These are phyloP conservation scores for Cotesia congregata DNA, from an alignment of 2,888 invertebrate genomes.

Conservation along the genomic window DNA sequence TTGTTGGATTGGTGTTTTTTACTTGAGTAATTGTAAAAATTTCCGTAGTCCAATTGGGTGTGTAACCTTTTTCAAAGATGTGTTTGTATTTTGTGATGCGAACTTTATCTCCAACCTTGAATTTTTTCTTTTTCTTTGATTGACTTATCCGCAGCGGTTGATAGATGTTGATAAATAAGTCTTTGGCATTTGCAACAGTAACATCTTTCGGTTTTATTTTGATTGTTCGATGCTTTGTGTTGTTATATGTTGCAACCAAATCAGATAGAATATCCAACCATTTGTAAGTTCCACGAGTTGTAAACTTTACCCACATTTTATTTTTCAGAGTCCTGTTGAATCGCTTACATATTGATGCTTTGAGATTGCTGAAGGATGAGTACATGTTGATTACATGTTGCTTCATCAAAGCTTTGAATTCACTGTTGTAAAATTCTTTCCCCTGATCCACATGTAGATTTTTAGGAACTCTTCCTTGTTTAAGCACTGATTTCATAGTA, in stretches of 20 bases:
- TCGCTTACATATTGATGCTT: conserved; percentile 44
- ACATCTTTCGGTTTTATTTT: background rate
- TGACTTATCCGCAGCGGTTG: background rate
- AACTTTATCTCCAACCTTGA: background rate
- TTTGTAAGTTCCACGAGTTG: background rate
- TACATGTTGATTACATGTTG: conserved; percentile 42
- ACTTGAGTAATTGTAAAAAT: conserved; percentile 57
- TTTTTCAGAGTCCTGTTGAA: background rate
- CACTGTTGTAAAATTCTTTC: conserved; percentile 52
- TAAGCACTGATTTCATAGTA: no score
- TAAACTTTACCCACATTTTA: background rate
- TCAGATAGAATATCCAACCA: background rate
- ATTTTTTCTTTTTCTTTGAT: background rate
- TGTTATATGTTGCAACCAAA: background rate
- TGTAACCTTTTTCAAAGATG: conserved; percentile 39
- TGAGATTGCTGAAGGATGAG: conserved; percentile 50
- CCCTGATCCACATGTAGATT: no score
- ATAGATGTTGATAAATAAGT: background rate
- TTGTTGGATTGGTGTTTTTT: conserved; percentile 50
- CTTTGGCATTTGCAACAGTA: background rate
- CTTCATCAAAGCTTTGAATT: conserved; percentile 39
- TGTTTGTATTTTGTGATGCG: background rate
- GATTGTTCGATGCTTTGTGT: background rate
- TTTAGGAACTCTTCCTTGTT: no score
- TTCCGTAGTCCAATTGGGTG: conserved; percentile 59